Evolutionary conservation across 2,797 vertebrate species (phyloP).

Genomic region (Benthosema pterotum): DNA sequence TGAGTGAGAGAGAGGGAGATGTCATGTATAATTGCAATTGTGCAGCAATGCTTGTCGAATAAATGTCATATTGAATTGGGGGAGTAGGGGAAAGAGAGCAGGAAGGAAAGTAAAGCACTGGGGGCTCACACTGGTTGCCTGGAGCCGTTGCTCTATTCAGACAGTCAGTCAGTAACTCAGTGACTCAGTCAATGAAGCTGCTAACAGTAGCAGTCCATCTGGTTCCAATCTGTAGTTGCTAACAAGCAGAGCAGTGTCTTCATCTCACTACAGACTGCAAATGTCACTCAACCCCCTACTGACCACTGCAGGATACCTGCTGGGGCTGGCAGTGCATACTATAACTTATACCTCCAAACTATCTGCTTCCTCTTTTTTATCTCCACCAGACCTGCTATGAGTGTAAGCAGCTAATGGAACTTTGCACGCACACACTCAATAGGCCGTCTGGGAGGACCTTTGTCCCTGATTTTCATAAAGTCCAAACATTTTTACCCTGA

Average conservation of each 20-base stretch:
- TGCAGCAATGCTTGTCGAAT: too few relatives aligned
- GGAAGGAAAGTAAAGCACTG: not conserved
- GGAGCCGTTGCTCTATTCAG: constrained; percentile 67
- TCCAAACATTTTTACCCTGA: too few relatives aligned
- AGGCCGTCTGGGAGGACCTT: too few relatives aligned
- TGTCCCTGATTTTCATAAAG: too few relatives aligned
- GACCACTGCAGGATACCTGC: not conserved
- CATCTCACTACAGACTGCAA: constrained; percentile 52
- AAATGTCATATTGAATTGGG: too few relatives aligned
- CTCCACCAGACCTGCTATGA: too few relatives aligned
- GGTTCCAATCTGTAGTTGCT: constrained; percentile 53
- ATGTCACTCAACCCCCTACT: constrained; percentile 60
- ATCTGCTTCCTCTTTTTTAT: too few relatives aligned
- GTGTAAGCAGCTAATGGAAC: too few relatives aligned
- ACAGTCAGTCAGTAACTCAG: constrained; percentile 30
- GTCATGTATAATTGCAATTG: too few relatives aligned
- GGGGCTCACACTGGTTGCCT: constrained; percentile 76
- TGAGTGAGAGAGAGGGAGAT: constrained; percentile 1
- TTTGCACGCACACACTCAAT: too few relatives aligned
- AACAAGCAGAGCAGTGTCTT: constrained; percentile 74
- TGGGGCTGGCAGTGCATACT: too few relatives aligned
- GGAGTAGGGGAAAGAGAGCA: not conserved
- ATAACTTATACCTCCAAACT: too few relatives aligned
- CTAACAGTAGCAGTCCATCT: constrained; percentile 76
- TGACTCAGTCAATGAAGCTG: constrained; percentile 45